Percentiles rank a stretch among this genome's conserved stretches.
Evolutionary conservation across 2,888 invertebrate species (phyloP).

Genomic region (Habrosyne pyritoides): DNA sequence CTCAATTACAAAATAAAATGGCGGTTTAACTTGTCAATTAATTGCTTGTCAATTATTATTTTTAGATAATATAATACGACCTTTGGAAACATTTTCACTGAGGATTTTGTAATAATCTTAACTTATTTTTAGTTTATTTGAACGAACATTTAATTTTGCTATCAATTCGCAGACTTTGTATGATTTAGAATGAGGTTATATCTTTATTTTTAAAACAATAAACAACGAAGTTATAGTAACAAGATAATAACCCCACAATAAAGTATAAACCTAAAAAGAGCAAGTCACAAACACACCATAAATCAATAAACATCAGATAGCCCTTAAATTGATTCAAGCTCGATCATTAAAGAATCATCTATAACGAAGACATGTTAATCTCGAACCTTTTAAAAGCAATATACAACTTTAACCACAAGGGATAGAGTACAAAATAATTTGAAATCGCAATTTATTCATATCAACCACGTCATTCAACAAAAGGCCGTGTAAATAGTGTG

Average conservation of each 20-base stretch:
- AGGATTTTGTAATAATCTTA: too few relatives aligned
- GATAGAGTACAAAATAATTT: conserved; percentile 45
- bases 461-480: conserved; percentile 69
- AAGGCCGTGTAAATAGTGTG: conserved; percentile 78
- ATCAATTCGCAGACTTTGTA: too few relatives aligned
- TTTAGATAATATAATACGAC: too few relatives aligned
- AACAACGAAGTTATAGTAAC: conserved; percentile 37
- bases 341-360: conserved; percentile 78
- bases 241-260: conserved; percentile 56
- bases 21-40: too few relatives aligned
- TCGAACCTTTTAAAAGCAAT: conserved; percentile 34
- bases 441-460: conserved; percentile 36
- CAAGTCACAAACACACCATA: conserved; percentile 74
- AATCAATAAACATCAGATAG: conserved; percentile 76
- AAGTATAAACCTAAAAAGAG: conserved; percentile 53
- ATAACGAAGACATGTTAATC: conserved; percentile 80
- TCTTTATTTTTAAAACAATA: conserved; percentile 14
- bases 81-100: too few relatives aligned
- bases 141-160: too few relatives aligned
- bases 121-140: too few relatives aligned
- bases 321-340: conserved; percentile 75
- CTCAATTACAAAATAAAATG: too few relatives aligned
- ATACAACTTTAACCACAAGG: conserved; percentile 35
- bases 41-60: too few relatives aligned
- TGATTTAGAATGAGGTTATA: too few relatives aligned